Evolutionary conservation across 2,888 invertebrate genomes (phyloP).

Genomic region (Agonopterix subpropinquella): DNA sequence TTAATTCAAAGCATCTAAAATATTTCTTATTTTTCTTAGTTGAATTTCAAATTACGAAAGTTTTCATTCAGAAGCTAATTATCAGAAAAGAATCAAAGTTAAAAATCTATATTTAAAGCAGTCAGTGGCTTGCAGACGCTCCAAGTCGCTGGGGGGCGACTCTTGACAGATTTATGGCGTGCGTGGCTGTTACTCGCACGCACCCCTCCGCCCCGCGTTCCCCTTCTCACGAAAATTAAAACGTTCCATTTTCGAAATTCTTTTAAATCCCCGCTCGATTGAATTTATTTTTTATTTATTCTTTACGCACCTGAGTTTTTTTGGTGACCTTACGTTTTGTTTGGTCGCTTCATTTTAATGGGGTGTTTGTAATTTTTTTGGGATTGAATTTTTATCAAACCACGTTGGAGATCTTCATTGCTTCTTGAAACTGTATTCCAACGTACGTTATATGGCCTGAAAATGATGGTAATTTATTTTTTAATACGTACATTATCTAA

Average conservation of each 20-base stretch:
- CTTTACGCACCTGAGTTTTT: conserved; percentile 25
- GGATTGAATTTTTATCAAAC: not conserved
- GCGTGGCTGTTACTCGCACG: conserved; percentile 54
- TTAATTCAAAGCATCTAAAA: too few relatives aligned
- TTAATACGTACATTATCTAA: too few relatives aligned
- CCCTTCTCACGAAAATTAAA: conserved; percentile 51
- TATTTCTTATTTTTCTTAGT: too few relatives aligned
- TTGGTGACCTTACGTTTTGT: conserved; percentile 17
- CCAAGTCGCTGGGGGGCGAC: conserved; percentile 45
- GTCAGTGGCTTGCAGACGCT: conserved; percentile 41
- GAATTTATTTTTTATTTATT: conserved; percentile 32
- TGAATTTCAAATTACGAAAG: too few relatives aligned
- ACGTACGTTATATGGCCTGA: too few relatives aligned
- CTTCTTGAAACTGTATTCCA: too few relatives aligned
- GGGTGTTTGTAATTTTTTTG: not conserved
- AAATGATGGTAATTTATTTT: too few relatives aligned
- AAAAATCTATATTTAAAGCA: conserved; percentile 18
- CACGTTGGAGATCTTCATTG: too few relatives aligned
- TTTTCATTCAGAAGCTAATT: too few relatives aligned
- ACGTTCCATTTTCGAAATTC: conserved; percentile 50
- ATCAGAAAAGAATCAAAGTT: not conserved
- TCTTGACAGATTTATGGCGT: conserved; percentile 66
- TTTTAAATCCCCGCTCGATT: conserved; percentile 39
- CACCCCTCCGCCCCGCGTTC: conserved; percentile 22
- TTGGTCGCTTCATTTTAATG: not conserved